Base-by-base conservation (phyloP, 2,888 invertebrate species). In the Drosophila recens region DNA sequence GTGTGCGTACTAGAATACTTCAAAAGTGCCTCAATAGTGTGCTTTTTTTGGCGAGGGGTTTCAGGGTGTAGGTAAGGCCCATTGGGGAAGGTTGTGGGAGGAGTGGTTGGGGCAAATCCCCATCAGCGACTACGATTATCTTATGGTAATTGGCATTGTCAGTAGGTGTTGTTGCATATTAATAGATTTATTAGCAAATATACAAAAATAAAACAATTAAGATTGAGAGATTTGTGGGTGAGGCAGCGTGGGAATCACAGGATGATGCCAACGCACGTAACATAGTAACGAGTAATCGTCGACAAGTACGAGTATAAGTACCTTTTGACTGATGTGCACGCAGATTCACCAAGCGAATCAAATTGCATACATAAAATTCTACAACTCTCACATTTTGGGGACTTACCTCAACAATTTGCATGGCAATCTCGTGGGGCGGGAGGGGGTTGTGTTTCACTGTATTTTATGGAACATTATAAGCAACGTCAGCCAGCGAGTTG, bases 231-330 rank as follows among this genome's bases (percentile, higher is more conserved):
- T 11, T 34, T 34, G 11, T 57, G 36, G 53, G 48, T 27, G 48
- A 30, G 58, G 46, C 57, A 52, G 9, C 68, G 73, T 69, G 75
- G 61, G 66, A 74, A 75, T 70, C 71, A 75, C 75, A 23, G 15
- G 15, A 10, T 42, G 38, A 48, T 48, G 36, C 9, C n/a, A 20
- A 27, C 30, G 27, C 33, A 15, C 20, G 17, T 15, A 27, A 27
- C 27, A 27, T 23, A 33, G 17, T 48, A 15, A 48, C 27, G 13
- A 4, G 8, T 6, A 15, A n/a, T 40, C 15, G 15, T 42, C 40
- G 40, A 11, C 42, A 8, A 11, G 9, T 17, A 15, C 15, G 10
- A 13, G 27, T 5, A 27, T 4, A 5, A 4, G 17, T 42, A 17
- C 17, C 40, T 2, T 8, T 33, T 36, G 51, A 63, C 33, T 46